Conservation (phyloP, 2,113 vertebrate genomes). For the Donacobius atricapilla region DNA sequence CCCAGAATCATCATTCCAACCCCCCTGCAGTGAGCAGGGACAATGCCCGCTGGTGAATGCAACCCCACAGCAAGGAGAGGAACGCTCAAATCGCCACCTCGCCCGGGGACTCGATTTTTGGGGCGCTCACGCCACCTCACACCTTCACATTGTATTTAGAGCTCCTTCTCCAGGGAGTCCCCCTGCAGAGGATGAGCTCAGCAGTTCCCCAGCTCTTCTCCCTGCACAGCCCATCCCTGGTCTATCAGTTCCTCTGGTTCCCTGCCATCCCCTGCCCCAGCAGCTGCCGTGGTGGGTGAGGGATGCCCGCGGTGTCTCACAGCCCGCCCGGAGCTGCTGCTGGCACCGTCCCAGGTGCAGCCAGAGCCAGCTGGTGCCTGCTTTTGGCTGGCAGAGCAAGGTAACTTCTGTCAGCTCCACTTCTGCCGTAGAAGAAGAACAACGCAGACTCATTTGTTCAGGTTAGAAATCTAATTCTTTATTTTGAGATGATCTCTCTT, state of each 20-base stretch:
- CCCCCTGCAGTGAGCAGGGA: background rate
- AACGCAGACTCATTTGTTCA: too few species aligned
- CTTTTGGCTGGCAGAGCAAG: background rate
- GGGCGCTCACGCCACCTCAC: background rate
- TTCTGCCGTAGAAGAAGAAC: too few species aligned
- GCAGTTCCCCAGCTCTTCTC: background rate
- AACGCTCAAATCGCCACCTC: background rate
- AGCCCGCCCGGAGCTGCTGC: background rate
- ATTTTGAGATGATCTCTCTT: too few species aligned
- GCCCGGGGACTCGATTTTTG: background rate
- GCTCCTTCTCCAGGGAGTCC: background rate
- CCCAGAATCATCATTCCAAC: background rate
- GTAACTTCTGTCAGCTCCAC: background rate
- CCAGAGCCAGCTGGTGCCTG: background rate
- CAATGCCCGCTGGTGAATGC: background rate
- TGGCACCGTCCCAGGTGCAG: background rate
- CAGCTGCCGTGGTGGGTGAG: background rate
- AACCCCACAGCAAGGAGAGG: background rate
- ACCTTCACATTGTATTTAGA: background rate
- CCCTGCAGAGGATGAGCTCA: background rate
- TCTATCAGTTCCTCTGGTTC: fast-evolving
- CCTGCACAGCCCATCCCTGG: background rate
- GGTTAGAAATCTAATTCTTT: too few species aligned
- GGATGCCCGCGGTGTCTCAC: background rate
- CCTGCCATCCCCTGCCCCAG: background rate